Conservation (phyloP, 2,888 invertebrate species). For the Thecophora atra region DNA sequence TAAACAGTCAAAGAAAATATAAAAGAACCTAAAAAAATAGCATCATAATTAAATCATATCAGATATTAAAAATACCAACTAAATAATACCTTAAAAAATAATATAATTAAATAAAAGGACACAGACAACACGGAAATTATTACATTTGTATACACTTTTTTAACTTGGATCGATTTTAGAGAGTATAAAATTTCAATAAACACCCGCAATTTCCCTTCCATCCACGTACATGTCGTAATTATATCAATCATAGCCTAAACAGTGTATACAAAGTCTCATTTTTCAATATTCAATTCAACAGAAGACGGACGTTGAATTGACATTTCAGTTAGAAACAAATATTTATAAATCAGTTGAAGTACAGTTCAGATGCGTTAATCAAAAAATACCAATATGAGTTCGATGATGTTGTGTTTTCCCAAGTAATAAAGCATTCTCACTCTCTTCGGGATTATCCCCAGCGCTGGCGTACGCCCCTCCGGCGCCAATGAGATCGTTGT, state of each 20-base stretch:
- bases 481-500: slow-evolving; percentile 51
- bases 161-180: not conserved
- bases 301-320: too few relatives aligned
- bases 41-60: slow-evolving; percentile 41
- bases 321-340: slow-evolving; percentile 50
- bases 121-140: not conserved
- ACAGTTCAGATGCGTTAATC: slow-evolving; percentile 60
- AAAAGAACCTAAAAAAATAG: slow-evolving; percentile 27
- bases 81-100: not conserved
- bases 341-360: slow-evolving; percentile 43
- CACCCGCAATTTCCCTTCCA: too few relatives aligned
- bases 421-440: slow-evolving; percentile 67
- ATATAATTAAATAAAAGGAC: not conserved
- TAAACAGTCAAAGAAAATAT: slow-evolving; percentile 15
- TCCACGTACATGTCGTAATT: too few relatives aligned
- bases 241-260: too few relatives aligned
- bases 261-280: too few relatives aligned
- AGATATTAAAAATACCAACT: slow-evolving; percentile 26
- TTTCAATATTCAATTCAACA: too few relatives aligned
- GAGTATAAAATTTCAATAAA: too few relatives aligned
- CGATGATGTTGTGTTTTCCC: slow-evolving; percentile 66
- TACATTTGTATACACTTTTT: not conserved
- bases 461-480: slow-evolving; percentile 57
- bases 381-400: slow-evolving; percentile 66
- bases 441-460: slow-evolving; percentile 66